Percentiles rank a stretch among this genome's conserved stretches.
These are phyloP conservation scores for Melangyna quadrimaculata DNA, from an alignment of 2,888 invertebrate species.

Conservation along the genomic window DNA sequence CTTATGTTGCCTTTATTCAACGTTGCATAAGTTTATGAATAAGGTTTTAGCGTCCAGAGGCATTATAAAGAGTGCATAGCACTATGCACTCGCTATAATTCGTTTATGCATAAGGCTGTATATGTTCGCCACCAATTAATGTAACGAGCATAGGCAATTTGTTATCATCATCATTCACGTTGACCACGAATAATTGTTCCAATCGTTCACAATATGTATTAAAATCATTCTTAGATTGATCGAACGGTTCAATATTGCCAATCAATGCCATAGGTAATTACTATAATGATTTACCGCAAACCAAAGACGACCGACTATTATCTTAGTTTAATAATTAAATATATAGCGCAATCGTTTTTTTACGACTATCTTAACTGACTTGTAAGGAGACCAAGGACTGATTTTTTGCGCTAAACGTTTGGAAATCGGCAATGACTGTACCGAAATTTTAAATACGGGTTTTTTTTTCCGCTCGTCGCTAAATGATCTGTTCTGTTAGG, in stretches of 20 bases:
- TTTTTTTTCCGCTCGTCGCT: not conserved
- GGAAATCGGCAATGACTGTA: no score
- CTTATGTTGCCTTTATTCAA: no score
- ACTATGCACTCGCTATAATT: no score
- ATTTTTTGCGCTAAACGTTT: not conserved
- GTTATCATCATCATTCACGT: not conserved
- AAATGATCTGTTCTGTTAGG: not conserved
- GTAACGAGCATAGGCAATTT: not conserved
- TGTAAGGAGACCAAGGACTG: no score
- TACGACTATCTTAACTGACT: not conserved
- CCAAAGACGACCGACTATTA: not conserved
- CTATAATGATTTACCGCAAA: not conserved
- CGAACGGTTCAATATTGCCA: conserved; percentile 83
- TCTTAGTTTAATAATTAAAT: not conserved
- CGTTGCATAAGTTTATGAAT: no score
- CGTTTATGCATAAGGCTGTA: no score
- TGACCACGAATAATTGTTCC: not conserved
- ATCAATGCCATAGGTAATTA: conserved; percentile 82
- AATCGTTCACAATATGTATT: not conserved
- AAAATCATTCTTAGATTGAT: no score
- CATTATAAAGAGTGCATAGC: no score
- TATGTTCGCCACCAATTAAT: conserved; percentile 45
- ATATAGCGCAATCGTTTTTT: no score
- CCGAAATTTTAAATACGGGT: not conserved
- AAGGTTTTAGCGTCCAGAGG: no score